phyloP scores from a whole-genome alignment of 2,113 vertebrate species.

The Lepidothrix coronata region DNA sequence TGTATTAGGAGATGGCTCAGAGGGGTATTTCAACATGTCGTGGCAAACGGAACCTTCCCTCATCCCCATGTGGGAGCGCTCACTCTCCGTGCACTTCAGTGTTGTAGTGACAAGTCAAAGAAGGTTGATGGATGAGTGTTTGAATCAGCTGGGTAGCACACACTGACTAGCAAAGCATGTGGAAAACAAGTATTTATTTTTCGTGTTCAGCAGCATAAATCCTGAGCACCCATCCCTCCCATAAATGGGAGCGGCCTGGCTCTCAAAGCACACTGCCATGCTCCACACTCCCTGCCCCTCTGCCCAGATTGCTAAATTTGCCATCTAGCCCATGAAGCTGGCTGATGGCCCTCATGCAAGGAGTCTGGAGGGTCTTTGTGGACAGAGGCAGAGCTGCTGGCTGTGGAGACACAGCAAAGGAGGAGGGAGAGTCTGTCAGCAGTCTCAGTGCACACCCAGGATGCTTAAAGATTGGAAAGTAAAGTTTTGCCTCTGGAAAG shows the following conservation, averaged over 20 bases:
- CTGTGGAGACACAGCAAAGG: background rate
- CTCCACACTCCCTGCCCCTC: background rate
- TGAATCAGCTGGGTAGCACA: conserved; percentile 38
- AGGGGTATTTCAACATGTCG: background rate
- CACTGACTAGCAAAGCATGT: background rate
- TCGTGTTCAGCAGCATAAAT: conserved; percentile 22
- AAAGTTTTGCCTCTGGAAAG: background rate
- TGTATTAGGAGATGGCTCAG: background rate
- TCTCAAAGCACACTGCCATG: background rate
- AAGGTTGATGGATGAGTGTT: conserved; percentile 52
- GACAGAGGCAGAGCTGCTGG: background rate
- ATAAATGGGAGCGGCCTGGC: background rate
- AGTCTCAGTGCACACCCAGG: background rate
- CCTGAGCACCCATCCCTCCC: background rate
- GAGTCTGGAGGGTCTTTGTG: background rate
- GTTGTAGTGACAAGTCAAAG: conserved; percentile 24
- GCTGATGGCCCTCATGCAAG: background rate
- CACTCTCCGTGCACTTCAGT: background rate
- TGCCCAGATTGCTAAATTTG: background rate
- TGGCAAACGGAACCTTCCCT: background rate
- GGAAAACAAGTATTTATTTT: conserved; percentile 37
- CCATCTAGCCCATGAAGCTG: background rate
- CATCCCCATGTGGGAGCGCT: background rate
- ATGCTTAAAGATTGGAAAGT: background rate
- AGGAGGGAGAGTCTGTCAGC: background rate